These are phyloP conservation scores for Drosophila lacicola DNA, from an alignment of 2,888 invertebrate genomes.

Conservation along the genomic window DNA sequence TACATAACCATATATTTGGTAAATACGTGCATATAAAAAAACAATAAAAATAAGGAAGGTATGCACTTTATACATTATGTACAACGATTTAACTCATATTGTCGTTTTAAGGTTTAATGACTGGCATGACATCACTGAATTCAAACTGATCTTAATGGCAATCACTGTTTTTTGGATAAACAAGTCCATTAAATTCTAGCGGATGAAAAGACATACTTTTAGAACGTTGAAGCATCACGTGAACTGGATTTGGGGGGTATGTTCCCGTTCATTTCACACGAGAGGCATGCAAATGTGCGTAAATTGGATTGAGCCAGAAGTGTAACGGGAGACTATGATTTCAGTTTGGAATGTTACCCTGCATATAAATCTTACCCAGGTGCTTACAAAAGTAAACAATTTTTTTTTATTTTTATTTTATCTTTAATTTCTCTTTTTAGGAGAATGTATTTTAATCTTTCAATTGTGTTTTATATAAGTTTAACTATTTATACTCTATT, in stretches of 20 bases:
- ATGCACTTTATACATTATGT: neutral
- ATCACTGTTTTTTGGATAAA: conserved; percentile 29
- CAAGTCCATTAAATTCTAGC: conserved; percentile 39
- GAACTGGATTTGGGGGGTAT: conserved; percentile 40
- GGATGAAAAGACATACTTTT: conserved; percentile 4
- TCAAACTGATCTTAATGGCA: conserved; percentile 16
- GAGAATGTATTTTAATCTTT: neutral
- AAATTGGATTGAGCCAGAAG: conserved; percentile 32
- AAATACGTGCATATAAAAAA: neutral
- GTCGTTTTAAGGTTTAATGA: neutral
- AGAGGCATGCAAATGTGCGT: conserved; percentile 33
- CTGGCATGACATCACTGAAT: conserved; percentile 17
- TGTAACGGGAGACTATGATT: neutral
- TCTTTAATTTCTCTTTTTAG: too few relatives aligned
- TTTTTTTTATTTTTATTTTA: neutral
- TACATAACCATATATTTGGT: neutral
- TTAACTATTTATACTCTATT: too few relatives aligned
- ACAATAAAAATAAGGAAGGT: neutral
- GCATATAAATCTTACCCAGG: neutral
- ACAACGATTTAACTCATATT: neutral
- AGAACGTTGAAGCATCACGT: conserved; percentile 36
- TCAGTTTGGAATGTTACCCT: neutral
- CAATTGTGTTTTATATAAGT: too few relatives aligned
- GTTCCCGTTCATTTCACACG: conserved; percentile 43
- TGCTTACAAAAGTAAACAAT: neutral